phyloP scores from a whole-genome alignment of 2,888 invertebrate genomes.

The Coremacera marginata region DNA sequence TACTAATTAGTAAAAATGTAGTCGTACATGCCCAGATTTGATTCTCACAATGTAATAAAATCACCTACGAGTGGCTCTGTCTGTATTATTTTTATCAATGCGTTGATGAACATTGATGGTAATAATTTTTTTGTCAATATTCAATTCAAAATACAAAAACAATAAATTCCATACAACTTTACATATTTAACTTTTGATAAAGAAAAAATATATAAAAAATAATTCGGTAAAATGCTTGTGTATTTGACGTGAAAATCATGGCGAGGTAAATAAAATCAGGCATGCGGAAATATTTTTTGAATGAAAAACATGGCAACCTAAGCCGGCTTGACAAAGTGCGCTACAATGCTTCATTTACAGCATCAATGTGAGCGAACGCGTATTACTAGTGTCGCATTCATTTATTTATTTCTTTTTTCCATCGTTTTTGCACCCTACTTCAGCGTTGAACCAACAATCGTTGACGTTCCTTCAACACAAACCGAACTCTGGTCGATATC shows the following conservation, averaged over 20 bases:
- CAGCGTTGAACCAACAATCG: neutral
- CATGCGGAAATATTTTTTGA: constrained; percentile 36
- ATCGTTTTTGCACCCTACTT: neutral
- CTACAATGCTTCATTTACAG: constrained; percentile 17
- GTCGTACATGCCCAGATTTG: too few species aligned
- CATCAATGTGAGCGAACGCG: neutral
- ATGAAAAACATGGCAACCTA: constrained; percentile 60
- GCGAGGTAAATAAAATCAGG: neutral
- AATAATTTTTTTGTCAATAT: too few species aligned
- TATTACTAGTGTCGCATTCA: neutral
- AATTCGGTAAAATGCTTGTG: constrained; percentile 31
- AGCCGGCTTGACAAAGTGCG: constrained; percentile 58
- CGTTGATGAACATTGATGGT: too few species aligned
- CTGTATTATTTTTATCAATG: too few species aligned
- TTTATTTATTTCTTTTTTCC: neutral
- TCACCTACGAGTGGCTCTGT: too few species aligned
- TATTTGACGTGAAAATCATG: constrained; percentile 60
- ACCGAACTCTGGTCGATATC: neutral
- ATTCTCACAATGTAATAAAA: too few species aligned
- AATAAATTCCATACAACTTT: too few species aligned
- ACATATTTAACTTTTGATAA: too few species aligned
- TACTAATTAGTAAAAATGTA: too few species aligned
- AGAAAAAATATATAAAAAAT: neutral
- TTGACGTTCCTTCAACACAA: neutral
- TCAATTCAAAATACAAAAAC: too few species aligned